Evolutionary conservation across 2,797 vertebrate species (phyloP), one percentile per base, ranked within the genome.

Genomic region (Fistularia tabacaria): DNA sequence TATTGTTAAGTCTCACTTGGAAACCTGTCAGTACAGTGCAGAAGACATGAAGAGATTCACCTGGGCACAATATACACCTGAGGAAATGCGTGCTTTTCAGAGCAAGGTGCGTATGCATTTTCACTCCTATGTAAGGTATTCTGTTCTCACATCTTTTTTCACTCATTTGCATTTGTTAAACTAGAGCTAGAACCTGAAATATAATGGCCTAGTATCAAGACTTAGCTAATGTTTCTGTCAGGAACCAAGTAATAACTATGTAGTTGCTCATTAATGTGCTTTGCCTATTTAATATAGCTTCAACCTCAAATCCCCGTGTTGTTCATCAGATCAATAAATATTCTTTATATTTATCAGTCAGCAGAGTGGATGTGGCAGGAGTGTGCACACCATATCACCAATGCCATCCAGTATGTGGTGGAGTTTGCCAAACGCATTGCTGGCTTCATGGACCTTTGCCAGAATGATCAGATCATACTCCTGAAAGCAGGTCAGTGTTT

Each of bases 371-470:
- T 96, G 94, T 95, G 95, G 95, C 93, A 95, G 77, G 90, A 94
- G 80, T 97, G 94, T 43, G 90, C 95, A 6, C 85, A 93, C 64
- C 93, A 95, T 79, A 90, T 97, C 69, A 96, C 94, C 80, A 93
- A 94, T 0, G 93, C 94, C 81, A 94, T 96, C 80, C 94, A 96
- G 84, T 96, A 96, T 4, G 93, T 97, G 62, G 95, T 96, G 87
- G 94, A 96, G 85, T 97, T 96, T 1, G 95, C 95, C 81, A 96
- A 97, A 81, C 93, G 93, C 49, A 91, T 94, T 15, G 87, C 90
- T 3, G 95, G 94, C 76, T 97, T 97, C 81, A 94, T 97, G 95
- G 95, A 97, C 71, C 90, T 95, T 48, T 95, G 94, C 83, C 95
- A 97, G 89, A 97, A 97, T 0, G 95, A 96, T 82, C 95, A 97